These are phyloP conservation scores for Gallinago solitaria DNA, from an alignment of 2,797 vertebrate species.

Conservation along the genomic window DNA sequence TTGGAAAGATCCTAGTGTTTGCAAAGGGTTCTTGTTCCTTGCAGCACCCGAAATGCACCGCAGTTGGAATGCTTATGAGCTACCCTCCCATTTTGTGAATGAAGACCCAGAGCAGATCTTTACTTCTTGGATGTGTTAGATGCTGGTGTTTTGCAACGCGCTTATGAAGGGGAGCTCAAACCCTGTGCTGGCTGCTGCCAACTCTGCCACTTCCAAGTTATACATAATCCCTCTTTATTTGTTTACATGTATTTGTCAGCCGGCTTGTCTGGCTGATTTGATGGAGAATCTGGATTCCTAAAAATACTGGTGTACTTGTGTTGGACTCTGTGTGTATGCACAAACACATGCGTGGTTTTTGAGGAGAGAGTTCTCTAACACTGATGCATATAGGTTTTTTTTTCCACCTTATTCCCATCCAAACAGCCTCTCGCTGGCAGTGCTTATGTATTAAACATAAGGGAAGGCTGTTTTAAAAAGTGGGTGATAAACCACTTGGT, in stretches of 20 bases:
- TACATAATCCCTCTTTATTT: neutral
- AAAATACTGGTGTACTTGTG: neutral
- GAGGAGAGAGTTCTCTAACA: neutral
- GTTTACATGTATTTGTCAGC: neutral
- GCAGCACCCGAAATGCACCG: neutral
- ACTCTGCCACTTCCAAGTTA: neutral
- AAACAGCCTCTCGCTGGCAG: neutral
- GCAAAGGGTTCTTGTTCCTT: neutral
- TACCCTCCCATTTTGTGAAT: neutral
- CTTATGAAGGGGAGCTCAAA: neutral
- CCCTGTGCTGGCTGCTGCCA: slow-evolving; percentile 10
- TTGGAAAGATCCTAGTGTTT: neutral
- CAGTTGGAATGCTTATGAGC: neutral
- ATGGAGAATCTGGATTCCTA: neutral
- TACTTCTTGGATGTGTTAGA: neutral
- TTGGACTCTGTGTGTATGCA: neutral
- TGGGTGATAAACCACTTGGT: neutral
- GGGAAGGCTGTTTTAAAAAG: neutral
- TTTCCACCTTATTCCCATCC: neutral
- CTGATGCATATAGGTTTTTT: neutral
- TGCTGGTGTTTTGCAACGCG: neutral
- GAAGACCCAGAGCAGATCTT: neutral
- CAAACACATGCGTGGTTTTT: neutral
- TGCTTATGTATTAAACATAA: neutral
- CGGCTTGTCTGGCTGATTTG: neutral